These are phyloP conservation scores for Caranx ignobilis DNA, from an alignment of 2,113 vertebrate species.

Conservation along the genomic window DNA sequence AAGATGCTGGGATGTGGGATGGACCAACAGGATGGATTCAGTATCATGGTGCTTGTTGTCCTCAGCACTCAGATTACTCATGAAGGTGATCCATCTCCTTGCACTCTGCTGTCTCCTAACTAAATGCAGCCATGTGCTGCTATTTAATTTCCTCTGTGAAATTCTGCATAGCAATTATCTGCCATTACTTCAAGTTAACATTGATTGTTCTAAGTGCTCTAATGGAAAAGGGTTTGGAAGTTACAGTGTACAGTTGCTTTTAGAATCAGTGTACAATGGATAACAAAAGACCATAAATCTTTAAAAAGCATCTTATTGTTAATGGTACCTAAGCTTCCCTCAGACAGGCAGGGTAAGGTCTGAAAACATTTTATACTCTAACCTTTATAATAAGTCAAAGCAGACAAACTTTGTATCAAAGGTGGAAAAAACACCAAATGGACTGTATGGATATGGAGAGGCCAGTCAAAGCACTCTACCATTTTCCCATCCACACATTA, in stretches of 20 bases:
- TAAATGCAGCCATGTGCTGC: constrained; percentile 35
- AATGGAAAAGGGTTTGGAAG: constrained; percentile 51
- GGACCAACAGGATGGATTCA: neutral
- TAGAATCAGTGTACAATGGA: constrained; percentile 20
- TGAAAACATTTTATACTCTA: neutral
- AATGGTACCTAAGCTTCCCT: constrained; percentile 1
- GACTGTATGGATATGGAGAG: too few species aligned
- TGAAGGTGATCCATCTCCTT: constrained; percentile 15
- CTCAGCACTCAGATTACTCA: neutral
- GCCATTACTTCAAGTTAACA: constrained; percentile 52
- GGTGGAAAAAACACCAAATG: neutral
- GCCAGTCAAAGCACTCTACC: too few species aligned
- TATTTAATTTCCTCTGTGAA: constrained; percentile 33
- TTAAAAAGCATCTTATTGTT: constrained; percentile 34
- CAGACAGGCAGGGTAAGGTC: too few species aligned
- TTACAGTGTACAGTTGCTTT: constrained; percentile 25
- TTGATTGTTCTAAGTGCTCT: constrained; percentile 66
- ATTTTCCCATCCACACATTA: too few species aligned
- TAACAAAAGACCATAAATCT: constrained; percentile 6
- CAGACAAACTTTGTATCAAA: neutral
- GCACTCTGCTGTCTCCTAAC: constrained; percentile 38
- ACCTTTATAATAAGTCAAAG: neutral
- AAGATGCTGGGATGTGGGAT: neutral
- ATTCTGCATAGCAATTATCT: constrained; percentile 26
- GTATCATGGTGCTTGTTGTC: neutral